These are phyloP conservation scores for Cardiocondyla obscurior DNA, from an alignment of 1,140 invertebrate species.

Conservation along the genomic window DNA sequence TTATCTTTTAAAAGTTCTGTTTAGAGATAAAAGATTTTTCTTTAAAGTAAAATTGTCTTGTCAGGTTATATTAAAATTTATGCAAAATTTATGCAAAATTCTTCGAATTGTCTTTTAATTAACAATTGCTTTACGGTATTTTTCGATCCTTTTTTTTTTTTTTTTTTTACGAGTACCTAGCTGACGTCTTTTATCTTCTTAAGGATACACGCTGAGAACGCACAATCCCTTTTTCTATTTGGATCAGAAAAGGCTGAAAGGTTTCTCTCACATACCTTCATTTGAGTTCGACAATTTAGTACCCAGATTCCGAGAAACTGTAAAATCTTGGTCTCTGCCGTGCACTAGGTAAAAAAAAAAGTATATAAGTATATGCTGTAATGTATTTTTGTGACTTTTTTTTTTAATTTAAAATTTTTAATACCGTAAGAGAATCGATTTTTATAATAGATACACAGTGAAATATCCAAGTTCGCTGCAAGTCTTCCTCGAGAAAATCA, in stretches of 20 bases:
- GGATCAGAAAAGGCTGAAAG: slow-evolving; percentile 46
- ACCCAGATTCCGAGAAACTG: slow-evolving; percentile 45
- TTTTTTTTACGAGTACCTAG: too few species aligned
- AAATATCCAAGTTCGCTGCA: slow-evolving; percentile 32
- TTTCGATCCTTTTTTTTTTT: neutral
- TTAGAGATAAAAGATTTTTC: neutral
- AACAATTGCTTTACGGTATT: neutral
- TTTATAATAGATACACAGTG: slow-evolving; percentile 39
- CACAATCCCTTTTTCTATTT: slow-evolving; percentile 64
- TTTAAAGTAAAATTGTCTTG: neutral
- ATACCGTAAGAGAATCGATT: neutral
- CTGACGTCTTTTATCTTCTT: neutral
- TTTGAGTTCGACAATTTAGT: slow-evolving; percentile 66
- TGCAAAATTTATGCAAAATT: too few species aligned
- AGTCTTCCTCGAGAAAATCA: slow-evolving; percentile 41
- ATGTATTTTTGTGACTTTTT: too few species aligned
- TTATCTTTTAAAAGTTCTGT: neutral
- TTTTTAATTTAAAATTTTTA: neutral
- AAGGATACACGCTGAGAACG: slow-evolving; percentile 61
- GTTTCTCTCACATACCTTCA: slow-evolving; percentile 37
- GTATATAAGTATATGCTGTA: too few species aligned
- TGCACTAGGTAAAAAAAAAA: slow-evolving; percentile 51
- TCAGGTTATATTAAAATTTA: neutral
- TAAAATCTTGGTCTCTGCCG: slow-evolving; percentile 34
- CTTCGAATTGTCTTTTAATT: neutral